Evolutionary conservation across 2,113 vertebrate species (phyloP), one percentile per base, ranked within the genome.

Genomic region (Spermophilus dauricus): DNA sequence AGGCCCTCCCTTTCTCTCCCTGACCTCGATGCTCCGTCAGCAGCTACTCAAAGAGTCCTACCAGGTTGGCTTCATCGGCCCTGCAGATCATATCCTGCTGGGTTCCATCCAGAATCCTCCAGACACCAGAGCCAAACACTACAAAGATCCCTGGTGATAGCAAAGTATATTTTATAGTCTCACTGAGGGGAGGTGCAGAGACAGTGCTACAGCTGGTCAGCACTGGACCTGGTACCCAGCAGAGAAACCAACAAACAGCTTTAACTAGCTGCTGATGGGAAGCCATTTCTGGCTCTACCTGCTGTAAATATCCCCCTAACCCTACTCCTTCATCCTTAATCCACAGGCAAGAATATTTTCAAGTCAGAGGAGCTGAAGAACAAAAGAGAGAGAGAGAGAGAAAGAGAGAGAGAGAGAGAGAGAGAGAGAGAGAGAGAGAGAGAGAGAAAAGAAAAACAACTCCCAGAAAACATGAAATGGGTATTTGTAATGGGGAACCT

Each of bases 111-210:
- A 94, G 76, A 94, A 77, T 70, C 58, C 69, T 94, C 80, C 94
- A 77, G 56, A 82, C 48, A 87, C 45, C 88, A 94, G n/a, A 86
- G 84, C 87, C 92, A 96, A 96, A 87, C 67, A 90, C 92, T 93
- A 95, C 92, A 97, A 95, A 97, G 42, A 93, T 87, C 76, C 83
- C 95, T 82, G 75, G 87, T 95, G 94, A 95, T 39, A 77, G 32
- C 69, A 56, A 77, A 97, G 76, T 84, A 20, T 89, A 81, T 86
- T 95, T 94, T 86, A 75, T 80, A 92, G 37, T 67, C 89, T 94
- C 34, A 22, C 69, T 73, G n/a, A 94, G 91, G 65, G 37, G 48
- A 77, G 42, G 30, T 32, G 8, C 56, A 67, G 75, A 89, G 45
- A 84, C 86, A 76, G 20, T 17, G 53, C 12, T 42, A 84, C 9